Evolutionary conservation across 1,140 invertebrate genomes (phyloP).

Genomic region (Eulimnadia texana): DNA sequence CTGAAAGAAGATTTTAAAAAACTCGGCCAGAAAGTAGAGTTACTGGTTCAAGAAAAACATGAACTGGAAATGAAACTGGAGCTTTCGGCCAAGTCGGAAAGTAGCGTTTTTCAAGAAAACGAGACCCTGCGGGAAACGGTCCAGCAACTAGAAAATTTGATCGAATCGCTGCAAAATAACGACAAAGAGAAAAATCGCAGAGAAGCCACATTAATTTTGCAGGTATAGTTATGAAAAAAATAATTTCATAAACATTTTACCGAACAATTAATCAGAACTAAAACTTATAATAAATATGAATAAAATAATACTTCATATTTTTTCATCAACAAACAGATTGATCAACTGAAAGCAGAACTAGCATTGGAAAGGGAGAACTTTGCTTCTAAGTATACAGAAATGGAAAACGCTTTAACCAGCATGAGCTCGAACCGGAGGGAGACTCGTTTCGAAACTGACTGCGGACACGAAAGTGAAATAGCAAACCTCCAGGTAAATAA

Average conservation of each 20-base stretch:
- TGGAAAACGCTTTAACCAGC: background rate
- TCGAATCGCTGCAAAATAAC: background rate
- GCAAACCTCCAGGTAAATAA: background rate
- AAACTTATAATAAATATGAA: no score
- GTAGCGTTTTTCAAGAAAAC: background rate
- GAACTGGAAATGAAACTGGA: conserved; percentile 5
- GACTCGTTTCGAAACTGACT: background rate
- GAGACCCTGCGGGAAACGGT: background rate
- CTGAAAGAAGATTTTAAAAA: background rate
- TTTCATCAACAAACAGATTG: background rate
- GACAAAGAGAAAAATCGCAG: background rate
- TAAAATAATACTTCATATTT: no score
- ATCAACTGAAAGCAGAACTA: background rate
- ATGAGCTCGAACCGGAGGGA: background rate
- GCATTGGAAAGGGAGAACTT: background rate
- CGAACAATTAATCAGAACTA: no score
- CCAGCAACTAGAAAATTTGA: background rate
- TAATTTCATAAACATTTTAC: no score
- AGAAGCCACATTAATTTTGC: background rate
- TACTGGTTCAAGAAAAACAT: conserved; percentile 1
- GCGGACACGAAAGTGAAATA: background rate
- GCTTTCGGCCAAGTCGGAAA: background rate
- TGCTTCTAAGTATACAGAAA: background rate
- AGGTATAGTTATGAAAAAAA: no score
- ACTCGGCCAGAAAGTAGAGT: background rate